These are phyloP conservation scores for Tachysurus vachellii DNA, from an alignment of 2,113 vertebrate genomes.

Conservation along the genomic window DNA sequence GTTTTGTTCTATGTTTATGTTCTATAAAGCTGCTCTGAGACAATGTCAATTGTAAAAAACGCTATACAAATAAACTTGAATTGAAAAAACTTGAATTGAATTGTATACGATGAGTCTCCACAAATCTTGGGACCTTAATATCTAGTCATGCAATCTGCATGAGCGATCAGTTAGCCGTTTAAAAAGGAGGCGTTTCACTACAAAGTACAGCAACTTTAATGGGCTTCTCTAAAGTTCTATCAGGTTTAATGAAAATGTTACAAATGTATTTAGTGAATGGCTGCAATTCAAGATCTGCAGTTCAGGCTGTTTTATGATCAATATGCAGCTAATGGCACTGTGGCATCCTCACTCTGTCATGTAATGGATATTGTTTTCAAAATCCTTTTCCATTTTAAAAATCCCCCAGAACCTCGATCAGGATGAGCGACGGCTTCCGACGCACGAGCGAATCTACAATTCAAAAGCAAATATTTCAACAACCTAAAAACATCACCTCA, in stretches of 20 bases:
- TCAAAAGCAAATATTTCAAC: constrained; percentile 7
- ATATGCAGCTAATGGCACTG: constrained; percentile 6
- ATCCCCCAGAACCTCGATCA: neutral
- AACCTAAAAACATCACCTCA: constrained; percentile 13
- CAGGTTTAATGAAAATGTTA: neutral
- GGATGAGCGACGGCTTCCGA: neutral
- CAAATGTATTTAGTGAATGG: neutral
- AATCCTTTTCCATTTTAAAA: constrained; percentile 31
- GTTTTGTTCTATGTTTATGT: no score
- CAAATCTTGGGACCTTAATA: neutral
- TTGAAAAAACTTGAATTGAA: no score
- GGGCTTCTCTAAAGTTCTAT: neutral
- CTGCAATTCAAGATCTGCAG: neutral
- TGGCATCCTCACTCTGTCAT: constrained; percentile 22
- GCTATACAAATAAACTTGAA: no score
- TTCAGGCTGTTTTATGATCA: neutral
- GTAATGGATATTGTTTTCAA: constrained; percentile 40
- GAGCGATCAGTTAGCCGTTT: neutral
- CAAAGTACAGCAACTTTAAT: neutral
- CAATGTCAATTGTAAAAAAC: no score
- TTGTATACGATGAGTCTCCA: neutral
- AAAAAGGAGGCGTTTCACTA: neutral
- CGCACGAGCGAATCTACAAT: neutral
- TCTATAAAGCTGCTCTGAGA: no score
- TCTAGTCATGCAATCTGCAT: neutral